phyloP scores from a whole-genome alignment of 2,113 vertebrate species.

The Clupea harengus region DNA sequence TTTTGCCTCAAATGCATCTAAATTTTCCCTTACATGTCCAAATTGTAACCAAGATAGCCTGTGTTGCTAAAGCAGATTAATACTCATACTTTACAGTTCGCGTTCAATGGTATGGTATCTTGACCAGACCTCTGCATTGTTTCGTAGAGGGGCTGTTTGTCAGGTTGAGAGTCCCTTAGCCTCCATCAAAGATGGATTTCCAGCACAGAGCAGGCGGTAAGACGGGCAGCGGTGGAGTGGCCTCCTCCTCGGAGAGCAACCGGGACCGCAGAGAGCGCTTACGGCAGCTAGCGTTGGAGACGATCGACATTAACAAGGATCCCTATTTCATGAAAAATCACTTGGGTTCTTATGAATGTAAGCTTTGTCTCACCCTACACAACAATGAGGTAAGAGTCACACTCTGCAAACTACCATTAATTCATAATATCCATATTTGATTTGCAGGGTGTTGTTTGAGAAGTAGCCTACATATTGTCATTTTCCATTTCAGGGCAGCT shows the following conservation, averaged over 20 bases:
- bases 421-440: background rate
- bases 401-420: background rate
- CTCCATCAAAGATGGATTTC: constrained; percentile 85
- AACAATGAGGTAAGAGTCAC: constrained; percentile 87
- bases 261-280: constrained; percentile 88
- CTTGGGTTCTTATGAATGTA: constrained; percentile 96
- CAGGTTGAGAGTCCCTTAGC: constrained; percentile 33
- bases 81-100: background rate
- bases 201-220: constrained; percentile 95
- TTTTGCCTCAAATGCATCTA: too few species aligned
- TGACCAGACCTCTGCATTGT: background rate
- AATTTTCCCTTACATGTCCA: too few species aligned
- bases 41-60: too few species aligned
- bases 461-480: constrained; percentile 2
- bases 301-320: constrained; percentile 98
- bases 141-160: constrained; percentile 8
- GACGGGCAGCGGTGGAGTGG: constrained; percentile 93
- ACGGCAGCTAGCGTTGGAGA: constrained; percentile 91
- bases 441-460: background rate
- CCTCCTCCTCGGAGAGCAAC: constrained; percentile 94
- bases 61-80: background rate
- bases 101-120: background rate
- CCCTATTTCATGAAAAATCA: constrained; percentile 99
- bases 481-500: constrained; percentile 82
- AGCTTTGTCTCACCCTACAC: constrained; percentile 94